Evolutionary conservation across 2,113 vertebrate genomes (phyloP), one percentile per base, ranked within the genome.

Genomic region (Sciurus niger): DNA sequence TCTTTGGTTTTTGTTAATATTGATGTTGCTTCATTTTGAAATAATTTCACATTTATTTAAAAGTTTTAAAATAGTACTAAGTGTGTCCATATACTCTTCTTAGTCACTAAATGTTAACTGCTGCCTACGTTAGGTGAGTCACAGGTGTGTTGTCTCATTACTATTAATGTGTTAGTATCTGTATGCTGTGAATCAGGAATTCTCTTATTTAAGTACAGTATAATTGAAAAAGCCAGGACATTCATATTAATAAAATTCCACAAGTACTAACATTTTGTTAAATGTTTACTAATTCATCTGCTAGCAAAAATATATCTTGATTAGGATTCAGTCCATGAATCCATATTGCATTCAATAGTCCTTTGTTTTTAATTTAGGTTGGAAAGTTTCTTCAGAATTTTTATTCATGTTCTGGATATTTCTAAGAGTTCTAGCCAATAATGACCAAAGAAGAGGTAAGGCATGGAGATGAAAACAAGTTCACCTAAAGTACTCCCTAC

Each of bases 281-380:
- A 87, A 70, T 72, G 0, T 48, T 78, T 85, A n/a, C 2, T 40
- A 65, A 67, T 30, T 43, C n/a, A 24, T 34, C 25, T 83, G 51
- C 60, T 37, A 82, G 37, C 11, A 82, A 96, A 77, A 70, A 34
- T 63, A 24, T 18, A 8, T 72, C 7, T 28, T 25, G 7, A 8
- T 18, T 68, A 43, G 9, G 34, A 78, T 85, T 76, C 9, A 72
- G 17, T 43, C 22, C 3, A 24, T 76, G 0, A 86, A 70, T 7
- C 30, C 25, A 48, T 60, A 3, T 32, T 28, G 3, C 0, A 10
- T 25, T 43, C 2, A 51, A 2, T n/a, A 73, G 1, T 68, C 22
- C 30, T 93, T 78, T 73, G 28, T 73, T 73, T 76, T 82, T 80
- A 48, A 8, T 11, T n/a, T 80, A 74, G 79, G 67, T 46, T 93